Evolutionary conservation across 2,113 vertebrate species (phyloP), one percentile per base, ranked within the genome.

Genomic region (Cricetomys ansorgei): DNA sequence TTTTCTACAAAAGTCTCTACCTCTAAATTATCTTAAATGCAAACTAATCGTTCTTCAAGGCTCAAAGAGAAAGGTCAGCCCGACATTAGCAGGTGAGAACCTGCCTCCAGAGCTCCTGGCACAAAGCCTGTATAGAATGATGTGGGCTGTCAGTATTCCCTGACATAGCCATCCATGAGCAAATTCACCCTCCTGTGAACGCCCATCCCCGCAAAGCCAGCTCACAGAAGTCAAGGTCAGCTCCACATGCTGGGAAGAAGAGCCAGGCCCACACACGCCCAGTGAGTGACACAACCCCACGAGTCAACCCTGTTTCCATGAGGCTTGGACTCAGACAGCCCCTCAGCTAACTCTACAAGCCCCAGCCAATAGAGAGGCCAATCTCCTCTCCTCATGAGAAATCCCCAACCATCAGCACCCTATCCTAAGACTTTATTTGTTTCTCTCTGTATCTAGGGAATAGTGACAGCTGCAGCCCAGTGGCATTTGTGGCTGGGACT

Each of bases 361-460:
- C n/a, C 80, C 17, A 43, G 13, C 67, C 81, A 55, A 55, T 29
- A 40, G 21, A 43, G 29, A 87, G 40, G 73, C 1, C 25, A 59
- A 23, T 50, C 31, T 12, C 37, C n/a, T 64, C 50, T 50, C 43
- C 69, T 77, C 13, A 4, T 7, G 7, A 73, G 43, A 81, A 83
- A 89, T 88, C 85, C 76, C 96, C 72, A 92, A 37, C 67, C 92
- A 87, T 59, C 81, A 96, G 94, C 88, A 93, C 94, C 94, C 94
- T 88, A 91, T 48, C 48, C 40, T 37, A 43, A 81, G 92, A 50
- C 53, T 93, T 34, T 97, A 95, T 97, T 97, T 97, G 97, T 97
- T 97, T 95, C 76, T 81, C 64, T 95, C 96, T 45, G 96, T 97
- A 87, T 97, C 97, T 87, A 97, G 85, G 95, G 92, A 97, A 88